Conservation (phyloP, 30 jellyfish, hydroid and myxozoan genomes). For the Phacellophora camtschatica region DNA sequence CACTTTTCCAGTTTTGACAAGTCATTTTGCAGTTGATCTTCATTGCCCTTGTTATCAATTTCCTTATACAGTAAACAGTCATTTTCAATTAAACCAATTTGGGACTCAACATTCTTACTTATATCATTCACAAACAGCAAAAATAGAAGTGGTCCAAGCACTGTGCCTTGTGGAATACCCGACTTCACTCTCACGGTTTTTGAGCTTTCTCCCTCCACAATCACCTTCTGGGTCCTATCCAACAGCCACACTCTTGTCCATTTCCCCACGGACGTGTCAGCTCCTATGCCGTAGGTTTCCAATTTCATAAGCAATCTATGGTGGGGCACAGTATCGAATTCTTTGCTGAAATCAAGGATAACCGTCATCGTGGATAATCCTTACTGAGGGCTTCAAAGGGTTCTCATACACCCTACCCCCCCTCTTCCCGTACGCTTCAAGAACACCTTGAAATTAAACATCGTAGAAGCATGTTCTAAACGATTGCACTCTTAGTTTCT, state of each 20-base stretch:
- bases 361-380: too few relatives aligned
- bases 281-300: neutral
- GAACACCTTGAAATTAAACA: too few relatives aligned
- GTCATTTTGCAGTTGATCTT: neutral
- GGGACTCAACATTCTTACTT: neutral
- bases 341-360: neutral
- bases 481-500: too few relatives aligned
- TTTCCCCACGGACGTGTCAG: neutral
- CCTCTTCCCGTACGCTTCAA: too few relatives aligned
- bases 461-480: too few relatives aligned
- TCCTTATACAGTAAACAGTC: neutral
- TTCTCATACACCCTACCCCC: too few relatives aligned
- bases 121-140: neutral
- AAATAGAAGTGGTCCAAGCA: neutral
- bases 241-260: neutral
- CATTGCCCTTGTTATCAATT: neutral
- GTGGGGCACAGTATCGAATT: neutral
- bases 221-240: neutral
- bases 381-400: too few relatives aligned
- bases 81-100: neutral
- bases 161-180: neutral
- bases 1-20: neutral
- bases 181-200: neutral
- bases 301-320: neutral
- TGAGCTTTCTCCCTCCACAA: neutral